Conservation (phyloP, 2,888 invertebrate species). For the Xestia xanthographa region DNA sequence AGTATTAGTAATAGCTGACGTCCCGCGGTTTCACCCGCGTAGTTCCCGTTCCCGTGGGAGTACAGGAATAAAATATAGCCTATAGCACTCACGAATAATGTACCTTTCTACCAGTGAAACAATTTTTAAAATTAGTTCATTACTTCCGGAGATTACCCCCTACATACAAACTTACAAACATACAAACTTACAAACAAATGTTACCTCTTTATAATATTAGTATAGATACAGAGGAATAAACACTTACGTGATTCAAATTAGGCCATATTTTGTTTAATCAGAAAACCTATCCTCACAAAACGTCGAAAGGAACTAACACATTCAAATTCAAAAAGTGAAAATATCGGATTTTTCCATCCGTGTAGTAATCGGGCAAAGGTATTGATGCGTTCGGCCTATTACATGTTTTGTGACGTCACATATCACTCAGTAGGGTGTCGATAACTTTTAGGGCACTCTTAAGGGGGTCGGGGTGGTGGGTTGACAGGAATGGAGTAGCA, state of each 20-base stretch:
- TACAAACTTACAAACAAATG: too few relatives aligned
- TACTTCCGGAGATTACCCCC: too few relatives aligned
- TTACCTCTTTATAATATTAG: too few relatives aligned
- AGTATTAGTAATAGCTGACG: background rate
- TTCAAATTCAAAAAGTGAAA: slow-evolving; percentile 10
- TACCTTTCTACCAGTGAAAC: too few relatives aligned
- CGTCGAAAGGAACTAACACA: slow-evolving; percentile 11
- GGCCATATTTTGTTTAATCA: background rate
- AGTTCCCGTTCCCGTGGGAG: too few relatives aligned
- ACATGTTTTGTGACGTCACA: slow-evolving; percentile 24
- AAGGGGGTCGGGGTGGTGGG: background rate
- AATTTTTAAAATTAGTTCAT: too few relatives aligned
- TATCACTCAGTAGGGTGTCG: slow-evolving; percentile 1
- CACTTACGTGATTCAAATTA: background rate
- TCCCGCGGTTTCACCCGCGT: too few relatives aligned
- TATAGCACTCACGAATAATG: too few relatives aligned
- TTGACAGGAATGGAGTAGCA: background rate
- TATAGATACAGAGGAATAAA: background rate
- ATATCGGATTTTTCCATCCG: background rate
- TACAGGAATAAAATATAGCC: too few relatives aligned
- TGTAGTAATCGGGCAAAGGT: slow-evolving; percentile 22
- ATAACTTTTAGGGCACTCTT: background rate
- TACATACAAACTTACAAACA: too few relatives aligned
- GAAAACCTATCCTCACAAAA: background rate
- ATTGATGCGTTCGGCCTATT: slow-evolving; percentile 25